Base-by-base conservation (phyloP, 1,140 invertebrate species). In the Ceratina calcarata region DNA sequence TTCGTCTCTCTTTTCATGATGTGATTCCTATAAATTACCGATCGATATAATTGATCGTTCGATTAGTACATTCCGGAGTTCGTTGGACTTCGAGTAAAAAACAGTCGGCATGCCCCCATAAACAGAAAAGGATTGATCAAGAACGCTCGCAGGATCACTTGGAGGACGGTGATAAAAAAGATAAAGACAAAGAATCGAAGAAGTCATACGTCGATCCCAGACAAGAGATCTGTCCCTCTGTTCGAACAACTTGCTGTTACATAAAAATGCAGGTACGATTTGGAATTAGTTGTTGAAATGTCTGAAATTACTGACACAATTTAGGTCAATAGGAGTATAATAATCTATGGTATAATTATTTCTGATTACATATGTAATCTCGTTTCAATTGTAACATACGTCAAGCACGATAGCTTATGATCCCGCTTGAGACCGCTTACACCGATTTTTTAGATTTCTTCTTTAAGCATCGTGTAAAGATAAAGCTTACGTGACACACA, bases 201-300 rank as follows among this genome's bases (percentile, higher is more conserved):
- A 32, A 32, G 27, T 32, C 57, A 3, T 79, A 82, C 12, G 20
- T 12, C 27, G 1, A 24, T 24, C 62, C 75, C 6, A 67, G 53
- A 55, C 37, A 10, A 45, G n/a, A 78, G 62, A 64, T 75, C 37
- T 85, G 79, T 27, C 75, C 84, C 16, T 12, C n/a, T 0, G 0
- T 16, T 2, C 55, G n/a, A 57, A 62, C 60, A 55, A 10, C 76
- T 55, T 82, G 70, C 72, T 88, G 86, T 73, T 74, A 53, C 3
- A 89, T 89, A 62, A 89, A 88, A 83, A 87, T 88, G 88, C 88
- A 89, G 87, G 88, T 89, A 83, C 4, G 27, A 32, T 32, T 32
- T 32, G 4, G 1, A 4, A 32, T 32, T 2, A 32, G 4, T 32
- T 32, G 27, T 4, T 32, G 27, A 4, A 32, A 32, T 32, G 27